Base-by-base conservation (phyloP, 1,140 invertebrate species). In the Drosophila lacteicornis region DNA sequence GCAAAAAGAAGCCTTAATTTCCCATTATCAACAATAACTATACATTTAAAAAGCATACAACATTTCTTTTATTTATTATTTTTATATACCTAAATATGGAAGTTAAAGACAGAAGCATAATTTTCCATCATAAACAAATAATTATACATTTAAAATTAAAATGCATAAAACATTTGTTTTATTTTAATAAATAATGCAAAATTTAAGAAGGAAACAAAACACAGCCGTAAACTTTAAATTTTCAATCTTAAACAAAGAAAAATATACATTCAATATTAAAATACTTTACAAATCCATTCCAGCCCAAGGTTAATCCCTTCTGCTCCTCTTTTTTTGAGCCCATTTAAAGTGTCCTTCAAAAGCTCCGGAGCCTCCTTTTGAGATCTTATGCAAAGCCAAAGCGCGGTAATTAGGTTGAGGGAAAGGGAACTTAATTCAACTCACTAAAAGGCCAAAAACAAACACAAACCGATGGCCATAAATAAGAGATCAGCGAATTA, bases 291-390 rank as follows among this genome's bases (percentile, higher is more conserved):
- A 50, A 38, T 7, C 8, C 33, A 11, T 33, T 12, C 7, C 8
- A 12, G 4, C 33, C 40, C 55, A 57, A 25, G 22, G 57, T 59
- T 56, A 59, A 59, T 27, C 38, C 17, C 25, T 15, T 59, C 22
- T 43, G 25, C 53, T 56, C 53, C 53, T 40, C 30, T 30, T n/a
- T 13, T 15, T 25, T 2, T 6, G 27, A 58, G n/a, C 22, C 8
- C 40, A 9, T 59, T 63, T 55, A 56, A 63, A 57, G 61, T 55
- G 47, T 63, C 50, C 61, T 57, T 56, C 53, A 63, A 63, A 63
- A 63, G 61, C 61, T 63, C 50, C 22, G 22, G 27, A 22, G 50
- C 46, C 59, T 62, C 33, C 7, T 53, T 38, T 53, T 62, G 19
- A 43, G 38, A 63, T 55, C 46, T 53, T 62, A 36, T 15, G 59